Evolutionary conservation across 2,113 vertebrate species (phyloP).

Genomic region (Lycaon pictus): DNA sequence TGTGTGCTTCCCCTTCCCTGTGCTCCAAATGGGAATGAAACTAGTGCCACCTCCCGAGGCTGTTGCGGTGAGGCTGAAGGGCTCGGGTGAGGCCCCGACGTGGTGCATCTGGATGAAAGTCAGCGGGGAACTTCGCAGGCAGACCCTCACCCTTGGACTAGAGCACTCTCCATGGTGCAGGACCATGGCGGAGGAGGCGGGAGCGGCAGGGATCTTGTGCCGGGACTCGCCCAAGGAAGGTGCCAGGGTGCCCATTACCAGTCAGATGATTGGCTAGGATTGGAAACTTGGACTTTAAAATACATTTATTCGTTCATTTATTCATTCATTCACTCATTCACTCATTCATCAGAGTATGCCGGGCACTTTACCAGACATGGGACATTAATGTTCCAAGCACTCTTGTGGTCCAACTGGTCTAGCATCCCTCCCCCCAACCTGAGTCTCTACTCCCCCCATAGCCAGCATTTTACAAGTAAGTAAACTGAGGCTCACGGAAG

Average conservation of each 20-base stretch:
- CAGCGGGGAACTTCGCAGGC: fast-evolving
- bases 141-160: fast-evolving
- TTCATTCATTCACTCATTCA: background rate
- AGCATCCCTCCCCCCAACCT: background rate
- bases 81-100: background rate
- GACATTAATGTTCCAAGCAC: fast-evolving
- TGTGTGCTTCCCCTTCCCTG: background rate
- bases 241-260: fast-evolving
- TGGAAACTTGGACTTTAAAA: background rate
- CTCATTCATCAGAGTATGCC: too few species aligned
- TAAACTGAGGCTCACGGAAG: background rate
- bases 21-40: too few species aligned
- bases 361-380: fast-evolving
- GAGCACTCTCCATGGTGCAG: fast-evolving
- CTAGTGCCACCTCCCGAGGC: fast-evolving
- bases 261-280: too few species aligned
- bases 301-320: fast-evolving
- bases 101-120: fast-evolving
- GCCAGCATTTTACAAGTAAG: background rate
- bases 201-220: fast-evolving
- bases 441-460: fast-evolving
- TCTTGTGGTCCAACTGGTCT: fast-evolving
- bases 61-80: fast-evolving
- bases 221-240: too few species aligned
- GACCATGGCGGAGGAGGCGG: fast-evolving